These are phyloP conservation scores for Drosophila sordidapex DNA, from an alignment of 2,888 invertebrate genomes.

Conservation along the genomic window DNA sequence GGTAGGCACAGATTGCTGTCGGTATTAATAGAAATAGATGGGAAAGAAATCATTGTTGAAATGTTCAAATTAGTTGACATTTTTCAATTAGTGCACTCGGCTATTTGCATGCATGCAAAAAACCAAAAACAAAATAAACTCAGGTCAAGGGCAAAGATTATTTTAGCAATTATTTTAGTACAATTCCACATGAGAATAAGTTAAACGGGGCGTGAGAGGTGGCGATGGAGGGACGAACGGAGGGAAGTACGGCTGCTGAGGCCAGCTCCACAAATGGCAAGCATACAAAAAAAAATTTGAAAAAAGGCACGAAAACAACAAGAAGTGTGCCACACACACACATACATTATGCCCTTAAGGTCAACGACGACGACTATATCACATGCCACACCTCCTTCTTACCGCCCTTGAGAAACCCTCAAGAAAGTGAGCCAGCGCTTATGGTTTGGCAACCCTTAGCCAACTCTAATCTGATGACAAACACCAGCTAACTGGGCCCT, in stretches of 20 bases:
- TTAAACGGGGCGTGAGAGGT: neutral
- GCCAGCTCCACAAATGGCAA: constrained; percentile 37
- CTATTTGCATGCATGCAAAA: constrained; percentile 7
- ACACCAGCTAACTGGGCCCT: constrained; percentile 62
- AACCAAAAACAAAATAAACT: constrained; percentile 6
- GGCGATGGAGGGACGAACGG: neutral
- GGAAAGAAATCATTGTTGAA: neutral
- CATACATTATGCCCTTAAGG: constrained; percentile 44
- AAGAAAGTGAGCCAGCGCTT: constrained; percentile 13
- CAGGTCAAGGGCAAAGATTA: constrained; percentile 72
- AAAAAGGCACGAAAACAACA: constrained; percentile 20
- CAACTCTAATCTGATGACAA: constrained; percentile 72
- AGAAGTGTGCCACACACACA: constrained; percentile 23
- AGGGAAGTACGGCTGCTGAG: neutral
- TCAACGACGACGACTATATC: constrained; percentile 50
- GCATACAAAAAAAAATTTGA: constrained; percentile 26
- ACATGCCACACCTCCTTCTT: constrained; percentile 31
- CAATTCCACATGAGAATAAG: constrained; percentile 46
- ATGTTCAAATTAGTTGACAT: constrained; percentile 36
- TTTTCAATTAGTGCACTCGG: constrained; percentile 36
- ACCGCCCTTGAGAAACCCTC: neutral
- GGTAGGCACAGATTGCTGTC: constrained; percentile 88
- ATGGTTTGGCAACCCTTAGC: constrained; percentile 53
- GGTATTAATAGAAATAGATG: neutral
- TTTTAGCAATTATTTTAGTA: constrained; percentile 45